Base-by-base conservation (phyloP, 2,888 invertebrate genomes). In the Drosophila subquinaria region DNA sequence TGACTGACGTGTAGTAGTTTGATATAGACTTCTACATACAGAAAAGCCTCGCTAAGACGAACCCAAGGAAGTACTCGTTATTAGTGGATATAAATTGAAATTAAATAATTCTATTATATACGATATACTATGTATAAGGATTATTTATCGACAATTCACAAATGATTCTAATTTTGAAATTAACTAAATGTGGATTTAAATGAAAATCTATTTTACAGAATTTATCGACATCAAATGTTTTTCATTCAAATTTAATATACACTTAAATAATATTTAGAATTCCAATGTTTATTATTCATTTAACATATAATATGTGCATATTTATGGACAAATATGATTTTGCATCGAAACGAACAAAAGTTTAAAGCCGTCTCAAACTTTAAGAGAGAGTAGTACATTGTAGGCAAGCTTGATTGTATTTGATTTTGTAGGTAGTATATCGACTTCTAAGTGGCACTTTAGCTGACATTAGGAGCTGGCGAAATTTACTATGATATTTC, bases 401-500 rank as follows among this genome's bases (percentile, higher is more conserved):
- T 20, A 35, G 17, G 4, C 50, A 36, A 9, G 35, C 10, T 36
- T 57, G 4, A 38, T 17, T 47, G 45, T 57, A 9, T n/a, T 15
- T 23, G 8, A 27, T 20, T 13, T 45, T n/a, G 20, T 5, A 38
- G n/a, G 13, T 42, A 50, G 13, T 42, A 50, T 53, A 66, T 70
- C 38, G 53, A 40, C 27, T 65, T 53, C 52, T 66, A 40, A 69
- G 55, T 69, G 55, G 43, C 50, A 50, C 42, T 60, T 60, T 50
- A 47, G 57, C 60, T 57, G 52, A 27, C 53, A 67, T 63, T 52
- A 27, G 51, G 45, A 38, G 59, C 65, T 59, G 47, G 51, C 68
- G 63, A 64, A 73, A 68, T 73, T 74, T 56, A 40, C 68, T 43
- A 73, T 57, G 50, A 73, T 74, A 74, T 74, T 68, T 48, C 68